These are phyloP conservation scores for Acanthosepion lycidas DNA, from an alignment of 2,888 invertebrate species.

Conservation along the genomic window DNA sequence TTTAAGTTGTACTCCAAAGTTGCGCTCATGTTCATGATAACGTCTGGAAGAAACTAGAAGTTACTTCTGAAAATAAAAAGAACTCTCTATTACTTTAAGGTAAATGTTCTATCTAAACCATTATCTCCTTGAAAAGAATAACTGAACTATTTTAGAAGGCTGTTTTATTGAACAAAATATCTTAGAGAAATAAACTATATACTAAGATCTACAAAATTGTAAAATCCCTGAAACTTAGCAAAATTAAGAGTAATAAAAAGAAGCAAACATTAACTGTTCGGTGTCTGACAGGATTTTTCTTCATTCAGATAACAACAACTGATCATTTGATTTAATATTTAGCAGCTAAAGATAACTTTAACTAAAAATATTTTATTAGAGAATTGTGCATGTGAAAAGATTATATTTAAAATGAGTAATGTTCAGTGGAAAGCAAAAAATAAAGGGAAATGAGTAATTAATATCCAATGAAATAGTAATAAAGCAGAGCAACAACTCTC, in stretches of 20 bases:
- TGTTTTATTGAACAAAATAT: neutral
- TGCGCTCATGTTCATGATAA: neutral
- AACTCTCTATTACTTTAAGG: neutral
- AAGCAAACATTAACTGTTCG: too few species aligned
- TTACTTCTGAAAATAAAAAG: neutral
- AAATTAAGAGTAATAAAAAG: too few species aligned
- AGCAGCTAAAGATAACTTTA: too few species aligned
- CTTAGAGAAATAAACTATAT: neutral
- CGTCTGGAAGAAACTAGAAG: neutral
- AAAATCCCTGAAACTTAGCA: too few species aligned
- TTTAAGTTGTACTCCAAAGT: neutral
- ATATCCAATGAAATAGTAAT: neutral
- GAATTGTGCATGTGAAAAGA: neutral
- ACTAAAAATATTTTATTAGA: neutral
- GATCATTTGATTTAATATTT: neutral
- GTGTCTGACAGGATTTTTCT: neutral
- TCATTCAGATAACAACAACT: slow-evolving; percentile 16
- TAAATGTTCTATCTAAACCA: neutral
- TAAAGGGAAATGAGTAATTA: neutral
- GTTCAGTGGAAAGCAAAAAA: neutral
- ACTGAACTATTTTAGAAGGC: neutral
- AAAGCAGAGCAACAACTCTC: neutral
- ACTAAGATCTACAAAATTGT: too few species aligned
- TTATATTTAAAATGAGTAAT: neutral
- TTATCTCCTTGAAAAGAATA: neutral